Conservation (phyloP, 64 coral and sea anemone species). For the Montipora foliosa region DNA sequence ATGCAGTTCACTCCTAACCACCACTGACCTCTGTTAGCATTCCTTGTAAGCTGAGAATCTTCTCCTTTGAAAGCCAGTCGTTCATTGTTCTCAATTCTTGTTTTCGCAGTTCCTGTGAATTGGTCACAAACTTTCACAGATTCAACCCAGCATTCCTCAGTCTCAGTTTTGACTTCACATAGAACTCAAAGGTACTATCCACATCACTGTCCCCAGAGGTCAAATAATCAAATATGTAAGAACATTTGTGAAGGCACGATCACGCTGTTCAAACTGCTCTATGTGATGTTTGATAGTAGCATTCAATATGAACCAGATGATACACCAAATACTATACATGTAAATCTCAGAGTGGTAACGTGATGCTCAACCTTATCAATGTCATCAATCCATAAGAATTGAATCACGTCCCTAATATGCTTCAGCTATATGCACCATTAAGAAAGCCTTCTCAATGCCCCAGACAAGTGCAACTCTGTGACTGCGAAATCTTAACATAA, state of each 20-base stretch:
- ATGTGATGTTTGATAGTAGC: constrained; percentile 57
- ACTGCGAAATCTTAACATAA: constrained; percentile 52
- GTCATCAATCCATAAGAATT: constrained; percentile 60
- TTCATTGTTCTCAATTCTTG: constrained; percentile 1
- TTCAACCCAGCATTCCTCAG: constrained; percentile 53
- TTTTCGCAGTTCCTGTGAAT: neutral
- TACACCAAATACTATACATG: constrained; percentile 45
- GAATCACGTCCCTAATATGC: constrained; percentile 31
- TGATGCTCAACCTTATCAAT: constrained; percentile 2
- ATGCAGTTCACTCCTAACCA: too few relatives aligned
- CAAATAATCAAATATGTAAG: neutral
- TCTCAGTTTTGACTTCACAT: constrained; percentile 29
- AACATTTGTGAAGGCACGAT: constrained; percentile 9
- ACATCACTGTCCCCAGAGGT: neutral
- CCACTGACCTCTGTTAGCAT: too few relatives aligned
- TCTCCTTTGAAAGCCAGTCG: too few relatives aligned
- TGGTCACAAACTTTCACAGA: constrained; percentile 48
- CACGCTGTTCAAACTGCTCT: neutral
- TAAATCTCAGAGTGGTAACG: constrained; percentile 37
- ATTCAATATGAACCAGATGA: constrained; percentile 7
- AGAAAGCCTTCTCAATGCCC: constrained; percentile 62
- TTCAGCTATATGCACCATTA: constrained; percentile 9
- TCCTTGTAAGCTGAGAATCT: too few relatives aligned
- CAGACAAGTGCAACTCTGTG: neutral
- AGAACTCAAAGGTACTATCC: constrained; percentile 8